Evolutionary conservation across 2,888 invertebrate species (phyloP), one percentile per base, ranked within the genome.

Genomic region (Patella caerulea): DNA sequence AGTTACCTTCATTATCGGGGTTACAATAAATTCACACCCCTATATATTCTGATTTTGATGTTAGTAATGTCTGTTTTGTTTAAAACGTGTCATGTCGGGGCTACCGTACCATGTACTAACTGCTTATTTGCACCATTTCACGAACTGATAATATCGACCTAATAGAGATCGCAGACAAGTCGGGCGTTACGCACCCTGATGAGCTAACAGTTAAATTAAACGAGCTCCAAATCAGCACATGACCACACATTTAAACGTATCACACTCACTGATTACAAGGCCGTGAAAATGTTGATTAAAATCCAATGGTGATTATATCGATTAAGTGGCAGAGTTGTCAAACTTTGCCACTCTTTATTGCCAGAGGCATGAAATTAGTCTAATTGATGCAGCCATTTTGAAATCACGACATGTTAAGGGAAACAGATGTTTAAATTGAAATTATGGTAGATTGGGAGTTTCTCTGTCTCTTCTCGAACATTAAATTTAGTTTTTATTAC

Each of bases 311-410:
- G 65, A 65, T 65, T 65, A 65, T 24, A 65, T 65, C 65, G 65
- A 65, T 65, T 65, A 65, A 65, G 65, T 65, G 65, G 65, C 65
- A 65, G 65, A 65, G 65, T 65, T 65, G 65, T 65, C 65, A 65
- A 65, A 65, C 65, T 65, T 65, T 65, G 65, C 65, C 65, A 65
- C 65, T 65, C 65, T 65, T 12, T 65, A 65, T 24, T 65, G 65
- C 65, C 65, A 14, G 24, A 65, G 65, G 65, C 65, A 24, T 24
- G 65, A 65, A 65, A 65, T 65, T 65, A 65, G 65, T 65, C 19
- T 65, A 65, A 65, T 65, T 65, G 65, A 65, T 65, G 24, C 65
- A 65, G 65, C 65, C 65, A 65, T 65, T 65, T 65, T 65, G 24
- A 65, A 65, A 65, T 65, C 19, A 65, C 19, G 5, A 24, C 65